Evolutionary conservation across 2,888 invertebrate genomes (phyloP), one percentile per base, ranked within the genome.

Genomic region (Caenorhabditis virilis): DNA sequence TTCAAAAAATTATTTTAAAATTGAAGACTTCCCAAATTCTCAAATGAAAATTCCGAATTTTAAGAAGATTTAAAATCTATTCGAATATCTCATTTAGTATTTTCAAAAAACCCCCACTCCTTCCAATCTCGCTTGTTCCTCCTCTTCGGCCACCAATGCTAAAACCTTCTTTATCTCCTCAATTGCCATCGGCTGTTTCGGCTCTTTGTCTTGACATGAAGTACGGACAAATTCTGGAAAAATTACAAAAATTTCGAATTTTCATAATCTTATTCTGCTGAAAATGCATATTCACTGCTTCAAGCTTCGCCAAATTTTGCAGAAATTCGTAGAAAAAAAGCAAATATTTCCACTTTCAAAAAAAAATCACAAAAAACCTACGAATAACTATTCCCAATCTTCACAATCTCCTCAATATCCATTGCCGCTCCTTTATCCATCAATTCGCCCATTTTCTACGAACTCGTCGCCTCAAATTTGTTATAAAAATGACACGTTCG

Each of bases 161-260:
- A 61, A 47, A n/a, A 90, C 89, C 82, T 89, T 88, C 9, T 91
- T 91, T 15, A 93, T 87, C 86, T 97, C 95, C 78, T 91, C 90
- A 69, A 97, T 92, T 76, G 92, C 54, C 30, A 58, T 98, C 95
- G 18, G 95, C 92, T 76, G 88, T 89, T 78, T 90, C 88, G 67
- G 91, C 90, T 39, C 94, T 84, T 83, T 93, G 92, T 78, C 90
- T 90, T 0, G 93, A 89, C 83, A 92, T 88, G 85, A 90, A 99
- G 85, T 95, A 99, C 0, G 98, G 97, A 83, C 98, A 98, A 80
- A 91, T 91, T 82, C 90, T 85, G 69, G 9, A 74, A 45, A 18
- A 22, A 41, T 2, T 5, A 2, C 13, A 25, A 46, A 38, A 57
- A 47, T 15, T 16, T n/a, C n/a, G n/a, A n/a, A n/a, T n/a, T n/a